phyloP scores from a whole-genome alignment of 2,797 vertebrate species.

The Bradypus variegatus region DNA sequence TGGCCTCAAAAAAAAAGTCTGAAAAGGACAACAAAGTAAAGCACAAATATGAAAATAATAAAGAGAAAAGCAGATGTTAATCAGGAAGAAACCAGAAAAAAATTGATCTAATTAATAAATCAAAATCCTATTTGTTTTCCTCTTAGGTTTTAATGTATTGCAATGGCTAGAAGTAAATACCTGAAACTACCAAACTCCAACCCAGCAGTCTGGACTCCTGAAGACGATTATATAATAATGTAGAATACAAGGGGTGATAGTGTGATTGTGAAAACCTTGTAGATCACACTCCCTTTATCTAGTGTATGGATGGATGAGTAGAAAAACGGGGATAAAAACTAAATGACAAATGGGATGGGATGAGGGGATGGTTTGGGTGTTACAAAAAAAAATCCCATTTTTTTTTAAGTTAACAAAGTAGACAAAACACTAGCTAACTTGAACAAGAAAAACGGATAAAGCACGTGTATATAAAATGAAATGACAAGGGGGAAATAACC shows the following conservation, averaged over 20 bases:
- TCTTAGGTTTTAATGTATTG: too few species aligned
- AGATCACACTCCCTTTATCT: too few species aligned
- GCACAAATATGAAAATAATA: not conserved
- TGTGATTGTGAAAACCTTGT: too few species aligned
- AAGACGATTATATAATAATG: too few species aligned
- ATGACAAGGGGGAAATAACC: not conserved
- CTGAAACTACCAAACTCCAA: too few species aligned
- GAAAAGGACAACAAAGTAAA: conserved; percentile 5
- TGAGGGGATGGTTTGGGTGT: too few species aligned
- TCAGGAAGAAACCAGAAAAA: not conserved
- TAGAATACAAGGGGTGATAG: too few species aligned
- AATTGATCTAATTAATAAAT: not conserved
- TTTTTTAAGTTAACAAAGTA: not conserved
- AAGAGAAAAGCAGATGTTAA: not conserved
- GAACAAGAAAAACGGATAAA: not conserved
- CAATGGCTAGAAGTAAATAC: too few species aligned
- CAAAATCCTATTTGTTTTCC: not conserved
- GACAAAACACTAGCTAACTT: not conserved
- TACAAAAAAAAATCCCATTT: conserved; percentile 26
- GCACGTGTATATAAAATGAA: not conserved
- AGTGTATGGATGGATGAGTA: too few species aligned
- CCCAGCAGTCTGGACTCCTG: too few species aligned
- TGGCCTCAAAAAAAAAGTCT: not conserved
- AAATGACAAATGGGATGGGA: too few species aligned
- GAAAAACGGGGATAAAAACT: too few species aligned